phyloP scores from a whole-genome alignment of 2,888 invertebrate species.

The Augiades crinisus region DNA sequence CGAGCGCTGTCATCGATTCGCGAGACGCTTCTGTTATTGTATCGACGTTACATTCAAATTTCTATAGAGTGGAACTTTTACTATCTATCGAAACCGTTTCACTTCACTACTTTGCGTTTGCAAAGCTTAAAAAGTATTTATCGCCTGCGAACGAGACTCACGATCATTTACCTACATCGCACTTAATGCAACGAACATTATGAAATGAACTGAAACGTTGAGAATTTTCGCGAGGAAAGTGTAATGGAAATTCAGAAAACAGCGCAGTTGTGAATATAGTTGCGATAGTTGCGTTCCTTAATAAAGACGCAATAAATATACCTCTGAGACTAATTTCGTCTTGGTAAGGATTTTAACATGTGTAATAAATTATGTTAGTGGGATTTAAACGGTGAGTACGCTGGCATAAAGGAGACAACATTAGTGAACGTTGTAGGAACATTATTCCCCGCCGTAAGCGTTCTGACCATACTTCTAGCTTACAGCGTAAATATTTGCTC shows the following conservation, averaged over 20 bases:
- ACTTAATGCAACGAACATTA: slow-evolving; percentile 22
- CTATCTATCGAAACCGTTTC: slow-evolving; percentile 12
- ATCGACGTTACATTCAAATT: slow-evolving; percentile 12
- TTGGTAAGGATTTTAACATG: slow-evolving; percentile 23
- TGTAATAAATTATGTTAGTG: slow-evolving; percentile 24
- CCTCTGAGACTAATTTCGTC: slow-evolving; percentile 14
- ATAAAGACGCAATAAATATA: slow-evolving; percentile 16
- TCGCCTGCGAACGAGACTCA: slow-evolving; percentile 19
- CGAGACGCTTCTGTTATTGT: not conserved
- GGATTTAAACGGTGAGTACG: slow-evolving; percentile 17
- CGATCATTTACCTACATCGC: slow-evolving; percentile 20
- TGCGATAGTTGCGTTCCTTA: slow-evolving; percentile 20
- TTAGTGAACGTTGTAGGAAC: slow-evolving; percentile 19
- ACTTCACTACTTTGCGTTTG: slow-evolving; percentile 14
- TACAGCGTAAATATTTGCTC: not conserved
- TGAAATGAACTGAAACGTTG: slow-evolving; percentile 15
- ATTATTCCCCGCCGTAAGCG: slow-evolving; percentile 12
- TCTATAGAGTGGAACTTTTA: slow-evolving; percentile 1
- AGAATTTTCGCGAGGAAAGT: slow-evolving; percentile 16
- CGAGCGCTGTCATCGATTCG: slow-evolving; percentile 4
- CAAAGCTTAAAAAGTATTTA: slow-evolving; percentile 25
- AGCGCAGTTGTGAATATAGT: slow-evolving; percentile 10
- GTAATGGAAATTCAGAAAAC: slow-evolving; percentile 19
- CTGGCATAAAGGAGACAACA: slow-evolving; percentile 16
- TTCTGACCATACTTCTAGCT: slow-evolving; percentile 12